Evolutionary conservation across 2,113 vertebrate species (phyloP), one percentile per base, ranked within the genome.

Genomic region (Sminthopsis crassicaudata): DNA sequence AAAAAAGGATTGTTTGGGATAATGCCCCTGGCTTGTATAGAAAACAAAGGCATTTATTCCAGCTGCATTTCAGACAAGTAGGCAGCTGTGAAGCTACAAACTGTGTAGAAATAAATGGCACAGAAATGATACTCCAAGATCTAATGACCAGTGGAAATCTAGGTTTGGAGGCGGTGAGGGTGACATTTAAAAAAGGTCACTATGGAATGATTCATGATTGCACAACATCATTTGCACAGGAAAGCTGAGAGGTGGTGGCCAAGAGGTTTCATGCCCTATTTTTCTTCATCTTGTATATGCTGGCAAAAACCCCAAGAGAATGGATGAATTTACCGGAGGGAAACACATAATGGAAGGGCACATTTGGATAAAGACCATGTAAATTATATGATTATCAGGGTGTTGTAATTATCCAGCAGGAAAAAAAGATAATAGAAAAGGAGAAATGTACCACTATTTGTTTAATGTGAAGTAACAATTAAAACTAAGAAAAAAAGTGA

Each of bases 351-450:
- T 50, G 50, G 67, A 89, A 8, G 88, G 84, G 55, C 7, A 92
- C 22, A 90, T 91, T 93, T 90, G 46, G 91, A 91, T 9, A 91
- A 46, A 53, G 22, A 22, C 12, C 1, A 48, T 53, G 90, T 92
- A 90, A 90, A 91, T 92, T 30, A 92, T 46, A 60, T 53, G 91
- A 55, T 53, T 26, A 90, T 60, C n/a, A 93, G 76, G 52, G 25
- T 23, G 25, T 0, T 96, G 30, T 67, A 67, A 67, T 96, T 93
- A 84, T 94, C 94, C 26, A 90, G 76, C 3, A 53, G 23, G 30
- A 53, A 42, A 23, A 23, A 4, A 55, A 92, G 92, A 89, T 46
- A 23, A 46, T 27, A 60, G 54, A 89, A 54, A 42, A 91, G 36
- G 26, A 7, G 26, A 93, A 84, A 84, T n/a, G 19, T 84, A 84